A percentile compares a stretch with the other conserved stretches of the same genome.
These are phyloP conservation scores for Tetrao urogallus DNA, from an alignment of 2,113 vertebrate genomes.

Conservation along the genomic window DNA sequence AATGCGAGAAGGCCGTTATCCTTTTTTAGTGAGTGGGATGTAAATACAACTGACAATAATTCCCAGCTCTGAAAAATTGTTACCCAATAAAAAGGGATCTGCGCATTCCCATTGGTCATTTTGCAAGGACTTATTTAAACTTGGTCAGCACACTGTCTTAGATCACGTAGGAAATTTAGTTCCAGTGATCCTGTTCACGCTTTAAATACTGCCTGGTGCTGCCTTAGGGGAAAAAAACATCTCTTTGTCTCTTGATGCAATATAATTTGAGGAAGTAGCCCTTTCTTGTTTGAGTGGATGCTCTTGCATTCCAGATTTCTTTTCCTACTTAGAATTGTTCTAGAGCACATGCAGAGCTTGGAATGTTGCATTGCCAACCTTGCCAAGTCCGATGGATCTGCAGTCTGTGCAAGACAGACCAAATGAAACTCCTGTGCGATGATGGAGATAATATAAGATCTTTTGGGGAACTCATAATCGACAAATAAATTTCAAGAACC, in stretches of 20 bases:
- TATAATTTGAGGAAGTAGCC: background rate
- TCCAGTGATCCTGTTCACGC: background rate
- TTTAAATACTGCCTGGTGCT: background rate
- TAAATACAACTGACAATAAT: background rate
- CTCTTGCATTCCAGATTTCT: background rate
- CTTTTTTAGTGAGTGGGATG: background rate
- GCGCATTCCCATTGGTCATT: background rate
- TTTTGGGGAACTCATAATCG: background rate
- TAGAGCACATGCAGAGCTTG: background rate
- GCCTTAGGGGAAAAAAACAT: background rate
- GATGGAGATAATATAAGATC: background rate
- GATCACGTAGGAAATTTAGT: background rate
- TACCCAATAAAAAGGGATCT: background rate
- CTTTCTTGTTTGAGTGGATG: background rate
- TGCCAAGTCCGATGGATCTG: rapidly evolving
- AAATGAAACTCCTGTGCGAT: background rate
- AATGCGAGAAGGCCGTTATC: background rate
- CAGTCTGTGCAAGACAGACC: rapidly evolving
- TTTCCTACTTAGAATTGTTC: background rate
- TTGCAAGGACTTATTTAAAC: background rate
- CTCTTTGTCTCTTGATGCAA: background rate
- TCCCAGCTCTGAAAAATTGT: background rate
- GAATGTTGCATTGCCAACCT: background rate
- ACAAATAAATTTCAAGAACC: background rate
- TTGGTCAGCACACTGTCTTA: background rate